Base-by-base conservation (phyloP, 2,888 invertebrate genomes). In the Cheilosia vernalis region DNA sequence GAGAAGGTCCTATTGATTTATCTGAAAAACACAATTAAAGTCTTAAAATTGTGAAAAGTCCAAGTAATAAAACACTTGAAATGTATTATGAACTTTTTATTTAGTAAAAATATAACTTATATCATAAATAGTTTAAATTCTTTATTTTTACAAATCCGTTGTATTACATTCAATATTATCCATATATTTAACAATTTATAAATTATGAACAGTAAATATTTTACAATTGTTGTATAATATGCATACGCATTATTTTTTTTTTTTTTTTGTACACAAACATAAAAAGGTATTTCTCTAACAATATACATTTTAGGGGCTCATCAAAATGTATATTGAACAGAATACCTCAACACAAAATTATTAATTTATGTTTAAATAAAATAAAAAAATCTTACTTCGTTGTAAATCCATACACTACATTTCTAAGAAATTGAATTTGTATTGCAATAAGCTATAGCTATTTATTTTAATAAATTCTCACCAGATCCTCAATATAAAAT, bases 251-350 rank as follows among this genome's bases (percentile, higher is more conserved):
- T 1, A 10, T 51, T 21, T 4, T 49, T 21, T 21, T 33, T 30
- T 49, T 17, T 30, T 61, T 53, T 60, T 37, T n/a, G 10, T 5
- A 51, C 19, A 30, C 13, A 63, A 53, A 42, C 19, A 6, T 4
- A 27, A 30, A 6, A 27, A 27, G 5, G 13, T 17, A 61, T n/a
- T 44, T 37, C 17, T 53, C 9, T 33, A 40, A 64, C 64, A 84
- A 84, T 76, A 79, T 30, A 79, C 84, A 84, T 70, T 84, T 84
- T 84, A 60, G 84, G 84, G 84, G 84, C 84, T 84, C 84, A 1
- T 61, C 13, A 84, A 84, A 84, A 79, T 76, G 74, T 66, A 70
- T 76, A 79, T 69, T 70, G 74, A 42, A 47, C 15, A 53, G 42
- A 63, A 55, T 70, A 24, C 47, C 17, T 51, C 30, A n/a, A n/a